A percentile compares a stretch with the other conserved stretches of the same genome.
These are phyloP conservation scores for Phymastichus coffea DNA, from an alignment of 1,140 invertebrate genomes.

Conservation along the genomic window DNA sequence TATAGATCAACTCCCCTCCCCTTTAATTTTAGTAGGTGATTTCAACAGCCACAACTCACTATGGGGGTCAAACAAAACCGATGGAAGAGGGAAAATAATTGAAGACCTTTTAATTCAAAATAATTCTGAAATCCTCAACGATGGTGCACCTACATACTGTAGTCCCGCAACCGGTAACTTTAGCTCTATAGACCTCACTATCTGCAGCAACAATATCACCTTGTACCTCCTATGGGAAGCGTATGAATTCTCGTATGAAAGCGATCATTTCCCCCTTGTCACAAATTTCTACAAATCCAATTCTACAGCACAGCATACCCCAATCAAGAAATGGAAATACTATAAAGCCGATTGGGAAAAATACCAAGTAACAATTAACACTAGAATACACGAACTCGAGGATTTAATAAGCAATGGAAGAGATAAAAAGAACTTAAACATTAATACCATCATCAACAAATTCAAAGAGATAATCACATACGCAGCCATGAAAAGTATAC, in stretches of 20 bases:
- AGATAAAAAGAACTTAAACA: no score
- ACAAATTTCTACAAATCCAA: constrained; percentile 14
- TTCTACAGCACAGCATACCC: not conserved
- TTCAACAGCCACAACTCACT: no score
- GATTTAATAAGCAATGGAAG: no score
- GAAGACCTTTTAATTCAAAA: no score
- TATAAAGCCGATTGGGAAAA: constrained; percentile 35
- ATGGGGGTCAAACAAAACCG: constrained; percentile 37
- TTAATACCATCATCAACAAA: no score
- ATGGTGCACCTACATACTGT: no score
- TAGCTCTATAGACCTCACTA: no score
- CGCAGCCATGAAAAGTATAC: not conserved
- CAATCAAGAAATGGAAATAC: constrained; percentile 26
- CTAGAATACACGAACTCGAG: constrained; percentile 27
- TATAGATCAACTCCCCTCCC: constrained; percentile 36
- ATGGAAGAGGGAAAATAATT: constrained; percentile 36
- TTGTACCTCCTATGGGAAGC: constrained; percentile 36
- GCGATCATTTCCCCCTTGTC: constrained; percentile 39
- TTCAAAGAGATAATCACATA: constrained; percentile 2
- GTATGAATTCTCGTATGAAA: constrained; percentile 33
- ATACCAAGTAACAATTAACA: constrained; percentile 19
- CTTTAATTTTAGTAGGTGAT: no score
- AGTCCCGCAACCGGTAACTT: no score
- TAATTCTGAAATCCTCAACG: no score
- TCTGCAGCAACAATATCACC: no score